phyloP scores from a whole-genome alignment of 2,113 vertebrate genomes.

The Malaclemys terrapin region DNA sequence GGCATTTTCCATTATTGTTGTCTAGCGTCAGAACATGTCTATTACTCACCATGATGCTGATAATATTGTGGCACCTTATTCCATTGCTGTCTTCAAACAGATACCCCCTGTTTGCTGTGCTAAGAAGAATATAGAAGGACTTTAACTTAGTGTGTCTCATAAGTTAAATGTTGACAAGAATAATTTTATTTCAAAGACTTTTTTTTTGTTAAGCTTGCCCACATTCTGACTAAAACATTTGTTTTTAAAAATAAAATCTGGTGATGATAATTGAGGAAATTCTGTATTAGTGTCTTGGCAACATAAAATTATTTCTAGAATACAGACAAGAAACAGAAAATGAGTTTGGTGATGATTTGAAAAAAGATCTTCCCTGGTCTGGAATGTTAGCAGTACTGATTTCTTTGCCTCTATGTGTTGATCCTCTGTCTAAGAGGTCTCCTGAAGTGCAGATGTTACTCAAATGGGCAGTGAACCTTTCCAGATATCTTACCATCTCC shows the following conservation, averaged over 20 bases:
- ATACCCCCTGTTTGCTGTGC: slow-evolving; percentile 26
- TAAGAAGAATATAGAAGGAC: slow-evolving; percentile 8
- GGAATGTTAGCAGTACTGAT: not conserved
- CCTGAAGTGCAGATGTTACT: not conserved
- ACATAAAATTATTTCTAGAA: slow-evolving; percentile 5
- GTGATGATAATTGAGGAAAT: not conserved
- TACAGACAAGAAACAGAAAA: not conserved
- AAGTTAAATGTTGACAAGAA: slow-evolving; percentile 3
- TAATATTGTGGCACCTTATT: slow-evolving; percentile 39
- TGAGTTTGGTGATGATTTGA: slow-evolving; percentile 7
- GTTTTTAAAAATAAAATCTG: not conserved
- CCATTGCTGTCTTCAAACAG: slow-evolving; percentile 12
- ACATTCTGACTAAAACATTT: not conserved
- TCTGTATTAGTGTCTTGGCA: not conserved
- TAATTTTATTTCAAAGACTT: not conserved
- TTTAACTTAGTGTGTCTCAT: not conserved
- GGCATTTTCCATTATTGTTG: slow-evolving; percentile 58
- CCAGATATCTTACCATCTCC: not conserved
- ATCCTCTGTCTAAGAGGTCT: not conserved
- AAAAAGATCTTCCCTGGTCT: not conserved
- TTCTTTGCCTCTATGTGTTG: not conserved
- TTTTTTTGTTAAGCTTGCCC: not conserved
- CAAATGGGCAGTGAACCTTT: not conserved
- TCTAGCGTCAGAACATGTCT: slow-evolving; percentile 3
- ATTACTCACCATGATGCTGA: not conserved